These are phyloP conservation scores for Apodemia duryi DNA, from an alignment of 2,888 invertebrate species.

Conservation along the genomic window DNA sequence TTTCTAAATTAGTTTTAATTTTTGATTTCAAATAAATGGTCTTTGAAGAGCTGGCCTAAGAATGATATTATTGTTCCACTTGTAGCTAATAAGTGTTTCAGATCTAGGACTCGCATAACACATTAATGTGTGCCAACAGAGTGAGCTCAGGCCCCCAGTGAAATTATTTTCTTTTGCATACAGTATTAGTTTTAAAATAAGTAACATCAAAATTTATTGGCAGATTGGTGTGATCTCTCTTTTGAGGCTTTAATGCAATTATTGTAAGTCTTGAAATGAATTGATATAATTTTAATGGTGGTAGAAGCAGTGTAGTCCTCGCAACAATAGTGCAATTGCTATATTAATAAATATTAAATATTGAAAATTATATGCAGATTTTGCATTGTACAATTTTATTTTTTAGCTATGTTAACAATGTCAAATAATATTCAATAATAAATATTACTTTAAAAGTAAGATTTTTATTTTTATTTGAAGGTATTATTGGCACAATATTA, in stretches of 20 bases:
- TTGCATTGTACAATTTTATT: slow-evolving; percentile 78
- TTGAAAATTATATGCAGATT: slow-evolving; percentile 70
- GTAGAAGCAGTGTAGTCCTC: slow-evolving; percentile 74
- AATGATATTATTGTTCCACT: slow-evolving; percentile 52
- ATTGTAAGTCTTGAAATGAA: slow-evolving; percentile 55
- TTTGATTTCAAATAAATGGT: slow-evolving; percentile 40
- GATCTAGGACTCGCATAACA: slow-evolving; percentile 43
- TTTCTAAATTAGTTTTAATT: slow-evolving; percentile 43
- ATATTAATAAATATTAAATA: slow-evolving; percentile 53
- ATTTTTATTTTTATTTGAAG: slow-evolving; percentile 60
- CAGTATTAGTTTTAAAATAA: slow-evolving; percentile 71
- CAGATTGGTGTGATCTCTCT: slow-evolving; percentile 61
- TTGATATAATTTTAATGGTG: slow-evolving; percentile 56
- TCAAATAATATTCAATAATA: slow-evolving; percentile 67
- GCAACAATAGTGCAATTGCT: slow-evolving; percentile 78
- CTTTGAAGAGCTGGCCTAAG: slow-evolving; percentile 61
- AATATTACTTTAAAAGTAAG: slow-evolving; percentile 71
- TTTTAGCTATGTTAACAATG: slow-evolving; percentile 71
- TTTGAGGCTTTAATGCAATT: slow-evolving; percentile 59
- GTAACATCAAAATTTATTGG: slow-evolving; percentile 60
- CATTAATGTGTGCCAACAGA: slow-evolving; percentile 45
- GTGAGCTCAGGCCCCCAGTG: slow-evolving; percentile 53
- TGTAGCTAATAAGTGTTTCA: slow-evolving; percentile 50
- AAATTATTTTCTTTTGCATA: slow-evolving; percentile 66
- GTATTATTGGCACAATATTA: slow-evolving; percentile 47